A percentile compares a stretch with the other conserved stretches of the same genome.
These are phyloP conservation scores for Agrilus planipennis DNA, from an alignment of 1,140 invertebrate species.

Conservation along the genomic window DNA sequence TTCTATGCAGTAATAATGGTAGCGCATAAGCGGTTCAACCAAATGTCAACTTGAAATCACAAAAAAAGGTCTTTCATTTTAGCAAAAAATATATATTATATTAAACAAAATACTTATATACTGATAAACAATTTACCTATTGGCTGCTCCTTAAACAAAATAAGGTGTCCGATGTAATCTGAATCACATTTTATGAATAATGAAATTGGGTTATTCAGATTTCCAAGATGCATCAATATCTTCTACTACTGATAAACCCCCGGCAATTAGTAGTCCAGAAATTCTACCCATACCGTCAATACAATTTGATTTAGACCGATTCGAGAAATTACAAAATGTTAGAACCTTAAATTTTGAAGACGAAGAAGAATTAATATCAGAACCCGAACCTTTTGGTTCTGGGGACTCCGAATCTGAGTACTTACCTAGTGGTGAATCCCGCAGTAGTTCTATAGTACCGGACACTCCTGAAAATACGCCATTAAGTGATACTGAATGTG, in stretches of 20 bases:
- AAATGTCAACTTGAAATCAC: too few species aligned
- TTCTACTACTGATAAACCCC: constrained; percentile 1
- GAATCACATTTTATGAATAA: too few species aligned
- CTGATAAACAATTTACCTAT: too few species aligned
- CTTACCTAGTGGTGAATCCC: constrained; percentile 7
- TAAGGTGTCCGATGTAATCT: too few species aligned
- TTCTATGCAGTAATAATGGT: too few species aligned
- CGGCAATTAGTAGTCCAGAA: too few species aligned
- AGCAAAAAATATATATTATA: too few species aligned
- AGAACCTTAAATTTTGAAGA: constrained; percentile 1
- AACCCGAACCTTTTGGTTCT: constrained; percentile 6
- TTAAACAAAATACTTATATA: too few species aligned
- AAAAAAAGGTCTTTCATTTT: too few species aligned
- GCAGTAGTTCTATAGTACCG: constrained; percentile 4
- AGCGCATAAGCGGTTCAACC: too few species aligned
- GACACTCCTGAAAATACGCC: constrained; percentile 3
- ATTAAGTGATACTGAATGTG: constrained; percentile 2
- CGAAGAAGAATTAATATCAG: constrained; percentile 6
- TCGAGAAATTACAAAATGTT: constrained; percentile 4
- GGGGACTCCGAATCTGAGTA: constrained; percentile 6
- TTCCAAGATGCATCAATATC: constrained; percentile 5
- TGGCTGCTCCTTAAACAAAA: too few species aligned
- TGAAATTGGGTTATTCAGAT: constrained; percentile 7
- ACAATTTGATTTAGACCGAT: constrained; percentile 1
- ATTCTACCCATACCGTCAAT: constrained; percentile 3